Percentiles rank a stretch among this genome's conserved stretches.
Conservation (phyloP, 2,888 invertebrate species). For the Cremastinae sp. region DNA sequence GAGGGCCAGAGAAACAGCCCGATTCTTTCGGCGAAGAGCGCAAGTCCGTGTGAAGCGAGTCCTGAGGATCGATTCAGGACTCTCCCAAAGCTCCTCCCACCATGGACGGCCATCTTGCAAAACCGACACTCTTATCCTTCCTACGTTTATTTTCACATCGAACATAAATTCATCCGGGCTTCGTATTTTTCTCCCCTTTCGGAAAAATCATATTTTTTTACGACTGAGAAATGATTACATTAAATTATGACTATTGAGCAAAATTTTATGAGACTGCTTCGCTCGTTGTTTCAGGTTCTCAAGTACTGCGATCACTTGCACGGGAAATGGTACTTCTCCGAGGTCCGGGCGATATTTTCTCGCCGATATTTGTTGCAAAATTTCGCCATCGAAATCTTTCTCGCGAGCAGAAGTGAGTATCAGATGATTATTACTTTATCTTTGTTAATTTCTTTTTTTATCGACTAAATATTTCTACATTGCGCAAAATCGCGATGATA, state of each 20-base stretch:
- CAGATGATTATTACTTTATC: background rate
- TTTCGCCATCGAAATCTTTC: slow-evolving; percentile 98
- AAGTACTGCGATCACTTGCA: slow-evolving; percentile 99
- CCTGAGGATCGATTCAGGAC: slow-evolving; percentile 79
- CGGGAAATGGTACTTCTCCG: slow-evolving; percentile 99
- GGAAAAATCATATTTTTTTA: too few relatives aligned
- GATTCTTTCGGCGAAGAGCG: slow-evolving; percentile 68
- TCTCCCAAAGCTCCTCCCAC: slow-evolving; percentile 79
- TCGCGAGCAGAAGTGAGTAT: slow-evolving; percentile 97
- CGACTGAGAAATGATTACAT: background rate
- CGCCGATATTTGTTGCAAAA: slow-evolving; percentile 98
- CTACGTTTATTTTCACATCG: slow-evolving; percentile 73
- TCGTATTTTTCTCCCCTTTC: too few relatives aligned
- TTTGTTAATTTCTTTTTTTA: background rate
- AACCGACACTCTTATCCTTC: slow-evolving; percentile 73
- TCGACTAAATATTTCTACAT: background rate
- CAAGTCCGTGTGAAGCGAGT: slow-evolving; percentile 71
- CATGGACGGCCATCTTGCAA: slow-evolving; percentile 79
- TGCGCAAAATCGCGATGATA: too few relatives aligned
- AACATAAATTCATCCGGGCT: slow-evolving; percentile 74
- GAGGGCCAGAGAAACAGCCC: slow-evolving; percentile 52
- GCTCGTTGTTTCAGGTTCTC: slow-evolving; percentile 87
- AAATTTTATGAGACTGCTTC: background rate
- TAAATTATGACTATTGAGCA: slow-evolving; percentile 4
- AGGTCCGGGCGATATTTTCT: slow-evolving; percentile 99